These are phyloP conservation scores for Amiota communis DNA, from an alignment of 2,888 invertebrate species.

Conservation along the genomic window DNA sequence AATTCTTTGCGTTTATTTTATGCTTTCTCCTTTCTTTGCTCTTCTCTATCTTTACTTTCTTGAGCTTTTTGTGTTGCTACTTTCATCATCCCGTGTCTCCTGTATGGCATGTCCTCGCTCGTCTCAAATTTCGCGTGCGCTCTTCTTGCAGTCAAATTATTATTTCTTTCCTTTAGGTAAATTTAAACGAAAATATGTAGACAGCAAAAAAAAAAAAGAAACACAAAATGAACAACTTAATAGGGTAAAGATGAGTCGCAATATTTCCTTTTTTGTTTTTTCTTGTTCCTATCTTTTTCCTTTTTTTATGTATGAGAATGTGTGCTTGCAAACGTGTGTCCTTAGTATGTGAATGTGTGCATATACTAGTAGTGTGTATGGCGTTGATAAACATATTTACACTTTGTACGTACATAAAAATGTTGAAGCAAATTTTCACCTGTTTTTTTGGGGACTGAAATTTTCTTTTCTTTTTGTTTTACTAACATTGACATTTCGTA, in stretches of 20 bases:
- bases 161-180: slow-evolving; percentile 15
- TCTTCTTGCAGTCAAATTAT: slow-evolving; percentile 28
- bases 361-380: slow-evolving; percentile 5
- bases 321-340: neutral
- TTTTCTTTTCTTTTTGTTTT: neutral
- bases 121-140: slow-evolving; percentile 10
- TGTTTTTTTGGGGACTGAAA: neutral
- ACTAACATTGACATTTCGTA: neutral
- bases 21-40: slow-evolving; percentile 10
- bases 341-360: neutral
- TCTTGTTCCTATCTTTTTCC: slow-evolving; percentile 10
- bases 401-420: neutral
- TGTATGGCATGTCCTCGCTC: neutral
- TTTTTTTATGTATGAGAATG: neutral
- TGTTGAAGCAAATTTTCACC: slow-evolving; percentile 17
- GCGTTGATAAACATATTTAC: slow-evolving; percentile 28
- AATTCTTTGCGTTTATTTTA: slow-evolving; percentile 41
- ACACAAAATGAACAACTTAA: slow-evolving; percentile 29
- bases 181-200: slow-evolving; percentile 1
- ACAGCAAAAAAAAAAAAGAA: neutral
- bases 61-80: neutral
- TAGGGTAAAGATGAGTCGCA: slow-evolving; percentile 36
- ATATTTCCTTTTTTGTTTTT: slow-evolving; percentile 32
- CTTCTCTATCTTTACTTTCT: neutral
- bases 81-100: slow-evolving; percentile 20